Evolutionary conservation across 1,140 invertebrate species (phyloP), one percentile per base, ranked within the genome.

Genomic region (Bombus waltoni): DNA sequence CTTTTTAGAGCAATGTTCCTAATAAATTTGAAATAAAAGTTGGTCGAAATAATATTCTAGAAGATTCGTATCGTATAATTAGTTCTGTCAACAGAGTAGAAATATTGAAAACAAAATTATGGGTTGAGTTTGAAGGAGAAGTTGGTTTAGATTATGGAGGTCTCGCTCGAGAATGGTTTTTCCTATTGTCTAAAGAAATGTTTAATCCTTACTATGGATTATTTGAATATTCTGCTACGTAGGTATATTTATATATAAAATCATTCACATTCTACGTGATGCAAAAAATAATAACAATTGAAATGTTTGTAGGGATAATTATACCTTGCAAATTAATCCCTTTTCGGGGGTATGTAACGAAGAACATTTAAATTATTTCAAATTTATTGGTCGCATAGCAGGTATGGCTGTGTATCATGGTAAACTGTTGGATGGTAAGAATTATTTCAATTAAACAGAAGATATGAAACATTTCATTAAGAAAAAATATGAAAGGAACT

Each of bases 341-440:
- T 97, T 98, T 94, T 99, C 99, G 75, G 99, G 98, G 18, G 96
- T 99, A 62, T 99, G 98, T 93, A 99, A 99, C 94, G 99, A 99
- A 95, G 98, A 99, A 92, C 99, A 99, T 95, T 96, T 99, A 73
- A 97, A 97, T 94, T 99, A 99, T 96, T 99, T 99, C 95, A 99
- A 99, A 96, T 99, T 99, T 94, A 99, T 99, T 92, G 99, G 99
- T 83, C 96, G 99, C 85, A 97, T 99, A 87, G 98, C 99, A 85
- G 99, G 99, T 83, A 99, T 99, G 99, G 99, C 99, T 78, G 98
- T 99, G 15, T 99, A 99, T 95, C 99, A 99, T 95, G 99, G 99
- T 78, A 99, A 99, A 96, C 95, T 99, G 83, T 96, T 99, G 79
- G 98, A 99, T 96, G 98, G 98, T 98, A 92, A 96, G 95, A 94